Conservation (phyloP, 2,888 invertebrate species). For the Phlogophora meticulosa region DNA sequence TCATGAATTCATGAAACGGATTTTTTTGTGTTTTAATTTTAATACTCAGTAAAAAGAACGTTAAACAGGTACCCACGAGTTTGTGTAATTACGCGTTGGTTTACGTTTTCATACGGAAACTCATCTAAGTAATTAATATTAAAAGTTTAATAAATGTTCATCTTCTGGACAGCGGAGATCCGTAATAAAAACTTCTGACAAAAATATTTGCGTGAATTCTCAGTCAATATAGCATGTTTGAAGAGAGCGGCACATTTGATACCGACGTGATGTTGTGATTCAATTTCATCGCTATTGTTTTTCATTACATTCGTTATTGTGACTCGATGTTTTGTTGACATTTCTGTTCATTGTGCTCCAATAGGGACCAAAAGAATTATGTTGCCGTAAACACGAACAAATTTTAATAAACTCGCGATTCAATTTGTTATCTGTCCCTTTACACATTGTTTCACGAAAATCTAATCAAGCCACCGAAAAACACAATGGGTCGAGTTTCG, state of each 20-base stretch:
- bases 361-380: constrained; percentile 73
- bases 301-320: constrained; percentile 57
- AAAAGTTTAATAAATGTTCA: constrained; percentile 2
- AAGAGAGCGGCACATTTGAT: constrained; percentile 31
- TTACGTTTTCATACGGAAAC: constrained; percentile 55
- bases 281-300: constrained; percentile 57
- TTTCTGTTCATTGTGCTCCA: constrained; percentile 59
- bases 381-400: constrained; percentile 74
- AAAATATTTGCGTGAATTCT: not conserved
- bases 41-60: constrained; percentile 71
- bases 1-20: constrained; percentile 82
- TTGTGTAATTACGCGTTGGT: constrained; percentile 49
- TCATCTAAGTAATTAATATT: constrained; percentile 36
- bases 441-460: constrained; percentile 86
- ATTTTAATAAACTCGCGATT: constrained; percentile 81
- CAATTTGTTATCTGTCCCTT: constrained; percentile 85
- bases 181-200: not conserved
- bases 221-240: constrained; percentile 14
- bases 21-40: constrained; percentile 76
- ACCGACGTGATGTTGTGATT: constrained; percentile 50
- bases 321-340: constrained; percentile 58
- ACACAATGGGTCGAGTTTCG: constrained; percentile 82
- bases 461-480: constrained; percentile 85
- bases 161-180: no score
- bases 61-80: constrained; percentile 41